Evolutionary conservation across 2,888 invertebrate genomes (phyloP), one percentile per base, ranked within the genome.

Genomic region (Acronicta leporina): DNA sequence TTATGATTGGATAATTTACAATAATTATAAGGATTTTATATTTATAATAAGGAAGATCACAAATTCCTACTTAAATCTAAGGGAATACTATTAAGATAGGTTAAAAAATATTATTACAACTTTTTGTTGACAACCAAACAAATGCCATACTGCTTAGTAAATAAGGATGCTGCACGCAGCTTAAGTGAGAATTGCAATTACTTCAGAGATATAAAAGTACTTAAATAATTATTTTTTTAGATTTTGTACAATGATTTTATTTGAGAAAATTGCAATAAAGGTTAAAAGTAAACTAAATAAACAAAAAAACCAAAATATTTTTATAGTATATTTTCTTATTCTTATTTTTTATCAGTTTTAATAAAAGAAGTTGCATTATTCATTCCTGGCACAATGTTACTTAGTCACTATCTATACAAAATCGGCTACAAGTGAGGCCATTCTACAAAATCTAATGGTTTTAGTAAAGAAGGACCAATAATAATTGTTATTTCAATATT

Each of bases 41-140:
- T 69, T 51, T 74, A 74, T 70, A 68, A 62, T 64, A n/a, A n/a
- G n/a, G 63, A 81, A 81, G 81, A 79, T 79, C 81, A 79, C 79
- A 77, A 79, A 77, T 74, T 54, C 68, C 77, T 77, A 77, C 75
- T 71, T 79, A 79, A 0, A 42, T 47, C 77, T 79, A 79, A 49
- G 46, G 45, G 68, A 75, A 78, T 75, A 71, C 77, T 72, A 77
- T 70, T 61, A 47, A 62, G 25, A 52, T 72, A 60, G 56, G 49
- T 69, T 45, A 49, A 61, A 48, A 66, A 72, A 33, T 1, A 7
- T 7, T 1, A 53, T 54, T 56, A 49, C 40, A 61, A 5, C 8
- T 14, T 38, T 54, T 57, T 42, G 8, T 41, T 10, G 25, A 30
- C 27, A 47, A 33, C 8, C 15, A 49, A 30, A 47, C 45, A 38